Base-by-base conservation (phyloP, 1,140 invertebrate species). In the Portunus trituberculatus region DNA sequence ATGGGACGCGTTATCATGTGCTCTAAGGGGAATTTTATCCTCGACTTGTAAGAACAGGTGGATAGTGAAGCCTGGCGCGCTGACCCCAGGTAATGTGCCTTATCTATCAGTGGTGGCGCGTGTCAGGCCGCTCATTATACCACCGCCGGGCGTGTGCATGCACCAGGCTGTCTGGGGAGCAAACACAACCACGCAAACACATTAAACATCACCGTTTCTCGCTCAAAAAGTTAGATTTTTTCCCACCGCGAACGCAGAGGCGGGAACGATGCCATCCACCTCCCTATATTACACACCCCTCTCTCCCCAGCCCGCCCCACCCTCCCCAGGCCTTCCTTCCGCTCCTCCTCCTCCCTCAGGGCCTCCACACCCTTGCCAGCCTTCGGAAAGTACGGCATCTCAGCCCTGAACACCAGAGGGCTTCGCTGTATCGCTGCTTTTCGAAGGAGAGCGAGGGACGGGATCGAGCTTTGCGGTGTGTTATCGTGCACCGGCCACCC, bases 1-100 rank as follows among this genome's bases (percentile, higher is more conserved):
- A 91, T 95, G 87, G 88, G 91, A 67, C 84, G 76, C 67, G 94
- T 95, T 95, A 95, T 95, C 94, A 95, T 95, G 94, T 95, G 94
- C 94, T 95, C 91, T 95, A 91, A 95, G 94, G 94, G 94, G 94
- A 95, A 95, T 95, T 95, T 95, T 95, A 95, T 95, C 94, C 94
- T 93, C 45, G 94, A 91, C 91, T 95, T 95, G 94, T 95, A 95
- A 95, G 94, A 95, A 95, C 94, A 95, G 94, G 94, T 95, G 91
- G 83, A 95, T 91, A 95, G 92, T 91, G 91, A 82, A 48, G 86
- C 76, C 46, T 45, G 59, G 82, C 48, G 39, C 45, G 87, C 82
- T 52, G 67, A 76, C 45, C 45, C 7, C 25, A 31, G 45, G n/a
- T 76, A 76, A 95, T 59, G 20, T 32, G 87, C 31, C 31, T 16